A percentile compares a stretch with the other conserved stretches of the same genome.
These are phyloP conservation scores for Scaptomyza graminum DNA, from an alignment of 1,140 invertebrate genomes.

Conservation along the genomic window DNA sequence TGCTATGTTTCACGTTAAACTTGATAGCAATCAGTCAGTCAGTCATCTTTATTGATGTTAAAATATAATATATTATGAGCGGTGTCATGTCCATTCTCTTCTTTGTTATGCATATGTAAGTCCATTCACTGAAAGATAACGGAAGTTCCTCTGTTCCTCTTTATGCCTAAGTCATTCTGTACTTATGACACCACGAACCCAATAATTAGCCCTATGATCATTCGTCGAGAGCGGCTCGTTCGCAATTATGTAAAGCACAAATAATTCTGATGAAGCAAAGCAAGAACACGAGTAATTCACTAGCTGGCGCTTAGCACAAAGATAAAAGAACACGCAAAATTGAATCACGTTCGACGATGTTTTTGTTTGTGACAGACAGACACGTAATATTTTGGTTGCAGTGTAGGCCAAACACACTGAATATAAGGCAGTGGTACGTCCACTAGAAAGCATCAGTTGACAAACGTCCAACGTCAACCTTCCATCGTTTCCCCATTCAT, in stretches of 20 bases:
- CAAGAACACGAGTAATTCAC: neutral
- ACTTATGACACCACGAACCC: no score
- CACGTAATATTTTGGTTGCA: neutral
- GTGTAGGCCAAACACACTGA: neutral
- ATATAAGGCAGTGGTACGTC: conserved; percentile 26
- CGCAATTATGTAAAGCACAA: neutral
- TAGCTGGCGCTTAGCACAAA: conserved; percentile 9
- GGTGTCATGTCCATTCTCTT: no score
- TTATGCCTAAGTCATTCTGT: no score
- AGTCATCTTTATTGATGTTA: no score
- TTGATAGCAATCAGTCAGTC: no score
- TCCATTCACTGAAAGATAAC: no score
- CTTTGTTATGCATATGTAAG: no score
- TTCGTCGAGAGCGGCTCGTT: neutral
- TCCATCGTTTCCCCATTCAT: neutral
- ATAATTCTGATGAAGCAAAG: conserved; percentile 2
- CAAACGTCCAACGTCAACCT: neutral
- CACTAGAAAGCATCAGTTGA: conserved; percentile 19
- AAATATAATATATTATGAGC: no score
- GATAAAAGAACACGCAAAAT: neutral
- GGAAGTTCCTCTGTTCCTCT: no score
- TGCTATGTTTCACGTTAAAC: no score
- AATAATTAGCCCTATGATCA: conserved; percentile 13
- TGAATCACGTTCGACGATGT: conserved; percentile 36
- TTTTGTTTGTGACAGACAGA: neutral